Evolutionary conservation across 2,797 vertebrate species (phyloP).

Genomic region (Neosalanx taihuensis): DNA sequence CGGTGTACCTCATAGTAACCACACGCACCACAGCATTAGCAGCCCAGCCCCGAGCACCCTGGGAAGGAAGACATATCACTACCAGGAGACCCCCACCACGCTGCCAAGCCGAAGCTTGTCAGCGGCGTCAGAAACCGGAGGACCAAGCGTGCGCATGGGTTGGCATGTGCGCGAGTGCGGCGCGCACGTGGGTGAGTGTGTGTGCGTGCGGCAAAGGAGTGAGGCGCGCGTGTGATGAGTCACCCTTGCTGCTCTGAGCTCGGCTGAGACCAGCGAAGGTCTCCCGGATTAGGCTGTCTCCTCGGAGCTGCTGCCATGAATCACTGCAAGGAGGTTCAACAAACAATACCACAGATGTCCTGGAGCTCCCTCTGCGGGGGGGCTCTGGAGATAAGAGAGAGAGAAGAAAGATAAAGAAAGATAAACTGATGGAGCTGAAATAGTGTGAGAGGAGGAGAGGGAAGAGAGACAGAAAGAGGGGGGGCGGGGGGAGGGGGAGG

Average conservation of each 20-base stretch:
- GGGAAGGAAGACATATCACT: conserved; percentile 59
- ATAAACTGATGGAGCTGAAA: conserved; percentile 7
- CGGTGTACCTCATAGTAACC: conserved; percentile 68
- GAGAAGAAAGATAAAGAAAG: neutral
- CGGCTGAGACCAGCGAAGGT: conserved; percentile 24
- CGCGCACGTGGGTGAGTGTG: conserved; percentile 3
- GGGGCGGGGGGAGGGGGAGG: neutral
- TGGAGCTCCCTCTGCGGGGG: conserved; percentile 14
- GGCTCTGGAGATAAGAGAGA: neutral
- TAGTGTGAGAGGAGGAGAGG: conserved; percentile 12
- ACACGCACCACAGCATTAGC: conserved; percentile 69
- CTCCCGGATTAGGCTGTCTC: conserved; percentile 23
- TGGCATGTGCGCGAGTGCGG: conserved; percentile 1
- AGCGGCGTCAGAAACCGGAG: conserved; percentile 35
- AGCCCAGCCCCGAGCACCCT: conserved; percentile 58
- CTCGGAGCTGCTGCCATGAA: conserved; percentile 29
- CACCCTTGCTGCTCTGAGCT: conserved; percentile 26
- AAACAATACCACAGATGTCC: conserved; percentile 48
- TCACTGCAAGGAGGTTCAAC: conserved; percentile 51
- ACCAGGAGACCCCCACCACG: conserved; percentile 25
- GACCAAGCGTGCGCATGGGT: neutral
- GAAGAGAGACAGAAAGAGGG: conserved; percentile 8
- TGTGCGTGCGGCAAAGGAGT: neutral
- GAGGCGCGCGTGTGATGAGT: conserved; percentile 3
- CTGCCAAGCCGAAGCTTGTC: conserved; percentile 30